Evolutionary conservation across 2,888 invertebrate species (phyloP).

Genomic region (Petrophora chlorosata): DNA sequence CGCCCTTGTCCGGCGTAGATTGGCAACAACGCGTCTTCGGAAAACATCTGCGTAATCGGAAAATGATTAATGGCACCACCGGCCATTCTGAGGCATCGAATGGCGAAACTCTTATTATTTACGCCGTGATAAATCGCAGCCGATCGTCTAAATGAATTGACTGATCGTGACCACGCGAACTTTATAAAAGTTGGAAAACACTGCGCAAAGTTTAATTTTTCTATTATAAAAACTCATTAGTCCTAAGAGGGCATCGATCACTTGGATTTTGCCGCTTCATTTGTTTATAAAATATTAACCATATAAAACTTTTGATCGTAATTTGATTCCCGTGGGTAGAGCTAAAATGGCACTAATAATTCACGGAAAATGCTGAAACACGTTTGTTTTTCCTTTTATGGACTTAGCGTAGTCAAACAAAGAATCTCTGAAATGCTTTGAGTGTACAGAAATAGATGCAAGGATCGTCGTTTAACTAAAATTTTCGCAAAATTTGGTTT

Average conservation of each 20-base stretch:
- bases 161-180: slow-evolving; percentile 23
- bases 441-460: too few species aligned
- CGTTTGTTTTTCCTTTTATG: too few species aligned
- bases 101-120: slow-evolving; percentile 25
- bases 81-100: slow-evolving; percentile 18
- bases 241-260: slow-evolving; percentile 19
- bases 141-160: slow-evolving; percentile 29
- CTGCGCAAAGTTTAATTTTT: slow-evolving; percentile 18
- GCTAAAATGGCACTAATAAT: too few species aligned
- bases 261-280: slow-evolving; percentile 12
- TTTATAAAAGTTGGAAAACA: slow-evolving; percentile 20
- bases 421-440: too few species aligned
- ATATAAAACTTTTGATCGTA: too few species aligned
- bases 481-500: too few species aligned
- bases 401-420: too few species aligned
- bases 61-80: slow-evolving; percentile 25
- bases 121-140: slow-evolving; percentile 21
- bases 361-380: too few species aligned
- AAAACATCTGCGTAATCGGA: slow-evolving; percentile 29
- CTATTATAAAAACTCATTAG: slow-evolving; percentile 19
- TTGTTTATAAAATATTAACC: slow-evolving; percentile 14
- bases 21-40: slow-evolving; percentile 11
- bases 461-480: too few species aligned
- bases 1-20: slow-evolving; percentile 13
- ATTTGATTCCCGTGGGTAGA: too few species aligned